Evolutionary conservation across 35 echinoderm and acorn worm species (phyloP), one percentile per base, ranked within the genome.

Genomic region (Amphiura filiformis): DNA sequence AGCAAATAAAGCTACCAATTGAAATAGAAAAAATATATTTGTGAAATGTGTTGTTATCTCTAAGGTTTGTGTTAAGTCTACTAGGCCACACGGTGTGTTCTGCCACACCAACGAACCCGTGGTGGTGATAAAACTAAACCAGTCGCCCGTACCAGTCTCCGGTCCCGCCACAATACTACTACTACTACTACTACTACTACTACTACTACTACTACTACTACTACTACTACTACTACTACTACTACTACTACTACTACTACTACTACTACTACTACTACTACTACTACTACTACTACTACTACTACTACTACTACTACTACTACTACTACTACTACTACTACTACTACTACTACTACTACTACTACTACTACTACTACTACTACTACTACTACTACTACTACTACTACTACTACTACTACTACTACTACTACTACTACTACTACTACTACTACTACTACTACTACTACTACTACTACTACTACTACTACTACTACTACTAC

Each of bases 351-450:
- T 39, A 82, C 31, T 38, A 82, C 80, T 82, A 82, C 80, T 38
- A 82, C 80, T 39, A 82, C 80, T 39, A 82, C 34, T 39, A 82
- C 80, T 39, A 82, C 80, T 20, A 82, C 80, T 39, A 82, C 80
- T 20, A 82, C 80, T 39, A 82, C 80, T 39, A 82, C 80, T 39
- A 82, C 80, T 20, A 82, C 34, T 82, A 82, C 80, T 82, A 37
- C 80, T 82, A 82, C 80, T 82, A 82, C 80, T 38, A 82, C 80
- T 82, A n/a, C 56, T 61, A 61, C 56, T 61, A 61, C 56, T 61
- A 61, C 56, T 14, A 61, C 56, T 61, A 61, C 56, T 14, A 61
- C 56, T 61, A 61, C 56, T 61, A 61, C 56, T 14, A 61, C 56
- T 61, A 61, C 56, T n/a, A 61, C 56, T 14, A 61, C 56, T 61